Evolutionary conservation across 2,113 vertebrate species (phyloP).

Genomic region (Polypterus bichir): DNA sequence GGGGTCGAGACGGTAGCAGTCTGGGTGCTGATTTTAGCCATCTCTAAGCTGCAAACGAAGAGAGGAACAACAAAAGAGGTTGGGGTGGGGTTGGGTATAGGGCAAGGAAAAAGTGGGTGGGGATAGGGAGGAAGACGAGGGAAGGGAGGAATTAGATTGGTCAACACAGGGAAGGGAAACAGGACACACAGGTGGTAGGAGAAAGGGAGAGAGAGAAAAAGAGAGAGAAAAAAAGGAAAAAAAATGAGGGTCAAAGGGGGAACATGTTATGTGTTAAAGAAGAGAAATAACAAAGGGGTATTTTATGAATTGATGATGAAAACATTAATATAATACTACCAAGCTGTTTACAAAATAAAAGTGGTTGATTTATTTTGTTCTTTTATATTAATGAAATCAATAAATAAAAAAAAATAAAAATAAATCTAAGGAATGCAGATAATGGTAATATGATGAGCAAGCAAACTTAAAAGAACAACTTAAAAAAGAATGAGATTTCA

Average conservation of each 20-base stretch:
- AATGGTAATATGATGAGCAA: conserved; percentile 47
- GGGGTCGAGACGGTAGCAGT: conserved; percentile 68
- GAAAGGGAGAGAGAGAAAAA: conserved; percentile 42
- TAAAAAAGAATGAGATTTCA: conserved; percentile 41
- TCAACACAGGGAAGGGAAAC: conserved; percentile 22
- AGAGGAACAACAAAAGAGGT: conserved; percentile 47
- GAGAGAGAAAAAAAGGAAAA: conserved; percentile 56
- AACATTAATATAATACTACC: conserved; percentile 47
- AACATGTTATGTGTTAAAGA: conserved; percentile 75
- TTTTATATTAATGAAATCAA: conserved; percentile 35
- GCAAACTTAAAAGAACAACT: conserved; percentile 24
- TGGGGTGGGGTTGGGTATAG: conserved; percentile 35
- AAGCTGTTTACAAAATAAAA: conserved; percentile 26
- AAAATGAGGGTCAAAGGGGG: conserved; percentile 66
- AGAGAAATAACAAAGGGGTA: conserved; percentile 68
- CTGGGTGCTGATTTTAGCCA: conserved; percentile 94
- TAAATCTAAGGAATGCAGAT: conserved; percentile 43
- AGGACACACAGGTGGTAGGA: conserved; percentile 30
- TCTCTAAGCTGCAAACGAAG: conserved; percentile 82
- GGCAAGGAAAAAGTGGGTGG: conserved; percentile 16
- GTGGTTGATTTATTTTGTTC: conserved; percentile 10
- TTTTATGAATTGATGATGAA: conserved; percentile 56
- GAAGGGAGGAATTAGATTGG: conserved; percentile 37
- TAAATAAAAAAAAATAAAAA: conserved; percentile 43
- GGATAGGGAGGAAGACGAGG: conserved; percentile 28